These are phyloP conservation scores for Hirudo medicinalis DNA, from an alignment of 1,140 invertebrate genomes.

Conservation along the genomic window DNA sequence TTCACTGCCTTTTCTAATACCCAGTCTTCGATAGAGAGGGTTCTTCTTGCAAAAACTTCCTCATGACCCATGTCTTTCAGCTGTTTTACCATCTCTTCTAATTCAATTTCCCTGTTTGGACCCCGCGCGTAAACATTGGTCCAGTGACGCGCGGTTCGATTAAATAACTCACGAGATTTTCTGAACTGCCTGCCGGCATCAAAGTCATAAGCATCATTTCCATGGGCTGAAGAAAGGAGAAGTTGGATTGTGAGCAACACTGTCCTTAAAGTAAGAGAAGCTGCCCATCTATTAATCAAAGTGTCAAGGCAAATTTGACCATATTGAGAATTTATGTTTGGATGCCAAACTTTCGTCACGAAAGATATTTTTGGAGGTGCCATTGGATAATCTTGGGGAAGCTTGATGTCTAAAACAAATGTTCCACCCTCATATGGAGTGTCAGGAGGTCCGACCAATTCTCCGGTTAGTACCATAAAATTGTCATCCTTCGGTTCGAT, in stretches of 20 bases:
- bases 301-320: slow-evolving; percentile 98
- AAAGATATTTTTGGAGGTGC: slow-evolving; percentile 88
- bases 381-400: slow-evolving; percentile 97
- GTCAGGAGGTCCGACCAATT: slow-evolving; percentile 65
- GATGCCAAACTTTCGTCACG: slow-evolving; percentile 97
- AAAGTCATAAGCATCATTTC: slow-evolving; percentile 69
- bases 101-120: slow-evolving; percentile 17
- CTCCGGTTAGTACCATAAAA: slow-evolving; percentile 75
- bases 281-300: slow-evolving; percentile 98
- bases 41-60: too few species aligned
- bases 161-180: slow-evolving; percentile 70
- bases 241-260: slow-evolving; percentile 83
- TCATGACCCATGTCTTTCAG: too few species aligned
- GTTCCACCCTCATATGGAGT: slow-evolving; percentile 91
- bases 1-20: too few species aligned
- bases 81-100: too few species aligned
- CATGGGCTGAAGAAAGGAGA: slow-evolving; percentile 76
- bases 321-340: slow-evolving; percentile 95
- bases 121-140: slow-evolving; percentile 73
- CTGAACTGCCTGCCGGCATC: slow-evolving; percentile 94
- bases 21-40: too few species aligned
- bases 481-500: slow-evolving; percentile 82
- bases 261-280: slow-evolving; percentile 91
- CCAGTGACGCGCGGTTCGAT: slow-evolving; percentile 82
- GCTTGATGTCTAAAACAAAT: slow-evolving; percentile 87